Evolutionary conservation across 2,113 vertebrate species (phyloP).

Genomic region (Calcarius ornatus): DNA sequence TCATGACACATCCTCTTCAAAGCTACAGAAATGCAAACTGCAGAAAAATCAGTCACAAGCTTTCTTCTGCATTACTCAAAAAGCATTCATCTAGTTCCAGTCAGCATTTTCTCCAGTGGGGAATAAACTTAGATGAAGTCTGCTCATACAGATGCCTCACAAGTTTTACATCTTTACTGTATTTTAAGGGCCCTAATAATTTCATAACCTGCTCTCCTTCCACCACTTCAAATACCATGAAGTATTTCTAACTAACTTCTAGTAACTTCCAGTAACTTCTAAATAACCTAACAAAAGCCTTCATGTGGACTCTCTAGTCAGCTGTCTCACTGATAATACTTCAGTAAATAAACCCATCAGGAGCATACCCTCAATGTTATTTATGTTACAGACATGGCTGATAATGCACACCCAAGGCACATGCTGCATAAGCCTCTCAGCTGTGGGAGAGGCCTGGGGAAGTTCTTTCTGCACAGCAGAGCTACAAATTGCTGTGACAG

Average conservation of each 20-base stretch:
- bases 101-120: not conserved
- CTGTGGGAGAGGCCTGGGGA: rapidly evolving
- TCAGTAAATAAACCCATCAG: not conserved
- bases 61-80: not conserved
- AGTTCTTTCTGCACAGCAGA: not conserved
- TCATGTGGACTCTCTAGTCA: not conserved
- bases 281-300: not conserved
- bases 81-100: not conserved
- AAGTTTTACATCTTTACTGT: not conserved
- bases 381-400: not conserved
- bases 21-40: conserved; percentile 2
- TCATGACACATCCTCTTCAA: conserved; percentile 8
- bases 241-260: not conserved
- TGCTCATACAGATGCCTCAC: not conserved
- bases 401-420: not conserved
- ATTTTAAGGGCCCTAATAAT: not conserved
- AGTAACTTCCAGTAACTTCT: not conserved
- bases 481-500: not conserved
- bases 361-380: not conserved
- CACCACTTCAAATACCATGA: not conserved
- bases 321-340: not conserved
- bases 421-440: not conserved
- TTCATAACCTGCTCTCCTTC: not conserved
- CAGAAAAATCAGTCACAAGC: not conserved
- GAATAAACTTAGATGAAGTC: not conserved